Evolutionary conservation across 2,888 invertebrate species (phyloP), one percentile per base, ranked within the genome.

Genomic region (Epinotia brunnichana): DNA sequence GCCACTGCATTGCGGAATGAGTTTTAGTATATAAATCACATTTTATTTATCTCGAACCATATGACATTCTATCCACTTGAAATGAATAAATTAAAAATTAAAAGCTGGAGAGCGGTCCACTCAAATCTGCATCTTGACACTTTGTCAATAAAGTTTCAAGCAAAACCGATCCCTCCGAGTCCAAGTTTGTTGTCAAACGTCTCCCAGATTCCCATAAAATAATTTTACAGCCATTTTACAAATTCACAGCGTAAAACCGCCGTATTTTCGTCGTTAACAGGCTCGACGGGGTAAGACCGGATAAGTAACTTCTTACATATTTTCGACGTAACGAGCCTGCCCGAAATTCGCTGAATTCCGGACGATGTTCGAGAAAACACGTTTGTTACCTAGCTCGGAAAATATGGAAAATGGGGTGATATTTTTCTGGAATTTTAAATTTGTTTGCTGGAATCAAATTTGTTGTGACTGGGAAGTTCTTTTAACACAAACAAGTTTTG

Each of bases 271-370:
- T 53, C 66, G 70, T 66, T 71, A 71, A 60, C 66, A 51, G 39
- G 29, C 67, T 24, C 41, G 53, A 29, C 60, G 17, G 19, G 24
- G 39, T 11, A 39, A 53, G 39, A 61, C 41, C 53, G 53, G 24
- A 21, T 68, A 72, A 72, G 71, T 67, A 61, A 67, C 53, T 62
- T 67, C 67, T 48, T 54, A 61, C 72, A 62, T 72, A 72, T 72
- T 72, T 72, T 62, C 67, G 15, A 35, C 29, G 54, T 72, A 72
- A 67, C 72, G 54, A 67, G 72, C 29, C n/a, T 44, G 4, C 57
- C 53, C 29, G 54, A 56, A 72, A 54, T 67, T 67, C 41, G 54
- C 48, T 44, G 56, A 57, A 67, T 72, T 67, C 57, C n/a, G 56
- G 56, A 48, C 62, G 41, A 63, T 29, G 51, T 62, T 48, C 29